A percentile compares a stretch with the other conserved stretches of the same genome.
Conservation (phyloP, 2,113 vertebrate genomes). For the Eurypyga helias region DNA sequence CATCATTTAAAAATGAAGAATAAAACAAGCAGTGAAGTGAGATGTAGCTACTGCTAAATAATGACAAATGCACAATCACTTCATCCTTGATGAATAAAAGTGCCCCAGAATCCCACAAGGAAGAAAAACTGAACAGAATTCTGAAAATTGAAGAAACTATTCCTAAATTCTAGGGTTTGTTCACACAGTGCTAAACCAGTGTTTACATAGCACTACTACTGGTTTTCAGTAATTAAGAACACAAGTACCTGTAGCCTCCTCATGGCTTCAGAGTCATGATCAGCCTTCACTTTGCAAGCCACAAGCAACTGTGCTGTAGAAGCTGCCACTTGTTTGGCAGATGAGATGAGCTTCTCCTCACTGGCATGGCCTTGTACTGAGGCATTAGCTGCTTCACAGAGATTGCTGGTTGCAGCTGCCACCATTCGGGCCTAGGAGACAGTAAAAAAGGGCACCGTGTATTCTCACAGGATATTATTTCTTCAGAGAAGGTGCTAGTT, state of each 20-base stretch:
- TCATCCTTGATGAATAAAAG: neutral
- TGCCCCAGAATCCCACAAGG: neutral
- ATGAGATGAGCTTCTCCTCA: constrained; percentile 98
- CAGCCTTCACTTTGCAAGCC: constrained; percentile 97
- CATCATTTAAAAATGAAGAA: neutral
- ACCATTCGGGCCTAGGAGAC: constrained; percentile 91
- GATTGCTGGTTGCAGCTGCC: constrained; percentile 94
- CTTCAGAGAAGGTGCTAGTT: neutral
- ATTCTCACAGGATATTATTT: neutral
- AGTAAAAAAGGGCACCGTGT: neutral
- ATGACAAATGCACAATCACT: neutral
- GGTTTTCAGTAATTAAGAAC: neutral
- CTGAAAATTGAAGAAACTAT: neutral
- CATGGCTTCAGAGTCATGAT: constrained; percentile 97
- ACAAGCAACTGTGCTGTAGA: constrained; percentile 97
- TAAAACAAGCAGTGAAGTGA: neutral
- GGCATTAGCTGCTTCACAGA: constrained; percentile 97
- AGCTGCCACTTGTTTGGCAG: constrained; percentile 97
- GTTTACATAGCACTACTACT: neutral
- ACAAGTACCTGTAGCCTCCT: constrained; percentile 90
- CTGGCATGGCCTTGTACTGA: constrained; percentile 97
- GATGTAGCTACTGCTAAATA: neutral
- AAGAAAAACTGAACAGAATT: neutral
- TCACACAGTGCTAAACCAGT: neutral
- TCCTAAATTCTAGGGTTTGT: neutral